These are phyloP conservation scores for Numenius phaeopus DNA, from an alignment of 2,797 vertebrate species.

Conservation along the genomic window DNA sequence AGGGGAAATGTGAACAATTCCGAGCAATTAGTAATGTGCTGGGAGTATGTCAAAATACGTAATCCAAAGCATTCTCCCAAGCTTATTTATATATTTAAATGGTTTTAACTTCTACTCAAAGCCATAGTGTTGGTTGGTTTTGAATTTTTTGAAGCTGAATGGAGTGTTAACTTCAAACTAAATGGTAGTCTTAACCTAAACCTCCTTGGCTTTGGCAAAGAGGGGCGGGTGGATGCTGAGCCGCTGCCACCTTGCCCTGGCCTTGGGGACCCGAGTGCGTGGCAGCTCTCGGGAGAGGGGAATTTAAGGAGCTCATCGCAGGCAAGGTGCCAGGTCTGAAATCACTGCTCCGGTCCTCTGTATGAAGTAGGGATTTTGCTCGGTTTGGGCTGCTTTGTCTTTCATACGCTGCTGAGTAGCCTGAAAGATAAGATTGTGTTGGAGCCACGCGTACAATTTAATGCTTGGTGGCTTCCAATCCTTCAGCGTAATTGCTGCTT, in stretches of 20 bases:
- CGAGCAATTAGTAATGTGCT: not conserved
- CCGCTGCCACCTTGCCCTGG: rapidly evolving
- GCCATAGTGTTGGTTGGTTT: not conserved
- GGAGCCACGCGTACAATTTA: not conserved
- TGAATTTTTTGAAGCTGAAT: not conserved
- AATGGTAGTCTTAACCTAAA: not conserved
- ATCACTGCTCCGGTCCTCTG: not conserved
- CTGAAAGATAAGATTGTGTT: not conserved
- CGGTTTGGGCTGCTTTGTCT: constrained; percentile 51
- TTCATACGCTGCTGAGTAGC: not conserved
- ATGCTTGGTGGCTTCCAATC: not conserved
- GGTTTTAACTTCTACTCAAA: not conserved
- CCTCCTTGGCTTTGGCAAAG: rapidly evolving
- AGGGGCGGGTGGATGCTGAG: not conserved
- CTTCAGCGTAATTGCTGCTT: not conserved
- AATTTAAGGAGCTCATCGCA: constrained; percentile 4
- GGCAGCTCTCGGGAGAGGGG: constrained; percentile 23
- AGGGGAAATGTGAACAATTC: not conserved
- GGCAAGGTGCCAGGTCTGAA: not conserved
- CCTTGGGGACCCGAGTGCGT: not conserved
- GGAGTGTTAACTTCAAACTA: not conserved
- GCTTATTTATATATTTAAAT: not conserved
- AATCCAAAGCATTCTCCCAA: not conserved
- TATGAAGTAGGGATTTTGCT: constrained; percentile 11
- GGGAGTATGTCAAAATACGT: not conserved